Conservation (phyloP, 2,888 invertebrate genomes). For the Quadroppia sp. region DNA sequence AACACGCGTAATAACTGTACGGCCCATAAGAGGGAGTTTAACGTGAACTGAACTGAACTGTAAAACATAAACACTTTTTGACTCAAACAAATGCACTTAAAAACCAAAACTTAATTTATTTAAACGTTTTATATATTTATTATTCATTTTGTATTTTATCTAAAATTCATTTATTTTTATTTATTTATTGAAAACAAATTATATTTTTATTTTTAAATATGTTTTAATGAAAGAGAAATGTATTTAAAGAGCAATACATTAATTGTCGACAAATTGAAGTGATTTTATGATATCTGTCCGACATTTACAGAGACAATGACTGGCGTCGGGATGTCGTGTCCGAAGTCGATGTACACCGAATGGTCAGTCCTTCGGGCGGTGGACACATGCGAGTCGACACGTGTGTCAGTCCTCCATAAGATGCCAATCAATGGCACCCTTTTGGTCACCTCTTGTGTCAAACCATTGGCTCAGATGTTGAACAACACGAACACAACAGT, state of each 20-base stretch:
- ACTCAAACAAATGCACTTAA: too few species aligned
- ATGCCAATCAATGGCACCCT: slow-evolving; percentile 72
- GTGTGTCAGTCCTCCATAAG: slow-evolving; percentile 65
- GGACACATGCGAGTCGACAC: slow-evolving; percentile 53
- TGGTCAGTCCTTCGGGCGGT: slow-evolving; percentile 54
- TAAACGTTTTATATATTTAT: background rate
- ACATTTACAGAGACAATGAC: background rate
- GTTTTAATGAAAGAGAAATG: background rate
- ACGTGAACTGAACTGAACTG: too few species aligned
- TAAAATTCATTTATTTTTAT: background rate
- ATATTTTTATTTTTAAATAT: background rate
- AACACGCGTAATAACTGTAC: too few species aligned
- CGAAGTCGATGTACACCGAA: slow-evolving; percentile 53
- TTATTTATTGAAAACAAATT: background rate
- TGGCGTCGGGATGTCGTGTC: background rate
- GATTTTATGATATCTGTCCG: background rate
- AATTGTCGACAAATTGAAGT: background rate
- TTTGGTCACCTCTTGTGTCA: slow-evolving; percentile 74
- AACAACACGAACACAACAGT: slow-evolving; percentile 55
- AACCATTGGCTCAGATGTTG: slow-evolving; percentile 67
- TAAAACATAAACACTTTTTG: too few species aligned
- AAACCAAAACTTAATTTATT: background rate
- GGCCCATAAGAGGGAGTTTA: too few species aligned
- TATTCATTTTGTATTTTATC: background rate
- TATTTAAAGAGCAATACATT: background rate